These are phyloP conservation scores for Drosophila punjabiensis DNA, from an alignment of 1,140 invertebrate species.

Conservation along the genomic window DNA sequence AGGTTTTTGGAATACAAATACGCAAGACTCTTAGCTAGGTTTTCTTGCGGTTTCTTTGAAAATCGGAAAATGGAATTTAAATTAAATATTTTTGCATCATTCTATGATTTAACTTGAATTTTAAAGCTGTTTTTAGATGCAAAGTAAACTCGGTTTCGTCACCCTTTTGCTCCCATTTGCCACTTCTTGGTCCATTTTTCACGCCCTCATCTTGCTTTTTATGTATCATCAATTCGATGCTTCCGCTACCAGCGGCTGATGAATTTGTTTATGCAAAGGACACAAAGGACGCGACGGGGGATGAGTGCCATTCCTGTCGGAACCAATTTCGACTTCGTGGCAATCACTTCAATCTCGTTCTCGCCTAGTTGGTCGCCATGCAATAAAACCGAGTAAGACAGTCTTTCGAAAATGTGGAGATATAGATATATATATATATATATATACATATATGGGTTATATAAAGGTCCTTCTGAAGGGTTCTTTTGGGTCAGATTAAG, in stretches of 20 bases:
- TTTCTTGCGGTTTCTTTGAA: not conserved
- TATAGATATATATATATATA: not conserved
- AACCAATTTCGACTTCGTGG: conserved; percentile 49
- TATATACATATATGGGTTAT: not conserved
- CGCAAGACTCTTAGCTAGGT: not conserved
- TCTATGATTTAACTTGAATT: not conserved
- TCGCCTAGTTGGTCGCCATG: conserved; percentile 35
- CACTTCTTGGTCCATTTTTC: conserved; percentile 3
- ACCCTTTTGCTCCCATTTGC: not conserved
- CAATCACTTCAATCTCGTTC: conserved; percentile 51
- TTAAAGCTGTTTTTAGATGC: not conserved
- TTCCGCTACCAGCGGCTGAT: conserved; percentile 33
- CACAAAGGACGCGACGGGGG: conserved; percentile 1
- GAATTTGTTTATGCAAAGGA: conserved; percentile 67
- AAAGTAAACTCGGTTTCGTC: conserved; percentile 1
- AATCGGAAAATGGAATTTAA: not conserved
- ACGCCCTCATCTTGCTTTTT: conserved; percentile 17
- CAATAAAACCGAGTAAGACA: conserved; percentile 38
- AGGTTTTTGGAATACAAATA: not conserved
- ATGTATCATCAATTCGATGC: conserved; percentile 51
- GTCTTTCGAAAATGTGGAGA: conserved; percentile 31
- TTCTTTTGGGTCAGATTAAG: not conserved
- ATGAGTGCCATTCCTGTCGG: not conserved
- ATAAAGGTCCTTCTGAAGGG: not conserved
- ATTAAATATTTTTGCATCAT: not conserved